Base-by-base conservation (phyloP, 2,888 invertebrate genomes). In the Hartigia nigra region DNA sequence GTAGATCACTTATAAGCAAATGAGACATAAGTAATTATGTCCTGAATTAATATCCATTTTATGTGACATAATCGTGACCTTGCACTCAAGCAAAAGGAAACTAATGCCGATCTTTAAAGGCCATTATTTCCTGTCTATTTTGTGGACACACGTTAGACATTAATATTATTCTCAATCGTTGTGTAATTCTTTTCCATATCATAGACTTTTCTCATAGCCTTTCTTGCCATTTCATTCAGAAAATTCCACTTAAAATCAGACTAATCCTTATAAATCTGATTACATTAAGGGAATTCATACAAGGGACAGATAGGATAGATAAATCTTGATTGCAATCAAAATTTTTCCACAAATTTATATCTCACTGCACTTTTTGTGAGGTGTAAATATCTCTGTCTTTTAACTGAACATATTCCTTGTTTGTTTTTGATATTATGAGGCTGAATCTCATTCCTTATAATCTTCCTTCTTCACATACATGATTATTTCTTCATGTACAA, bases 401-500 rank as follows among this genome's bases (percentile, higher is more conserved):
- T 14, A 55, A 55, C 9, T 55, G 55, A 23, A 55, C 3, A 55
- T 55, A 1, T 55, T 55, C 23, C 23, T 55, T 23, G 9, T 55
- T 23, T 55, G 55, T 55, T 55, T 23, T 55, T 55, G 23, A 55
- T 55, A 23, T 55, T 23, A 23, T 9, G 74, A 75, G 34, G 77
- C 35, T 34, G n/a, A 76, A 69, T 78, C 76, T 34, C 14, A 14
- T 31, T 23, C 12, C 39, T 37, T 76, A 77, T 55, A 32, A 69
- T 55, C 9, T 9, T 55, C 23, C 77, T n/a, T 36, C 77, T 74
- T 78, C 74, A 31, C 74, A 55, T 72, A 14, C 23, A 79, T 23
- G 23, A 23, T 34, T 31, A 36, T 74, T 14, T 35, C 34, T 74
- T 36, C 39, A 76, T 77, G n/a, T 76, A 75, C 75, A 80, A 34